Percentiles rank a stretch among this genome's conserved stretches.
Conservation (phyloP, 2,797 vertebrate genomes). For the Poliocrania exsul region DNA sequence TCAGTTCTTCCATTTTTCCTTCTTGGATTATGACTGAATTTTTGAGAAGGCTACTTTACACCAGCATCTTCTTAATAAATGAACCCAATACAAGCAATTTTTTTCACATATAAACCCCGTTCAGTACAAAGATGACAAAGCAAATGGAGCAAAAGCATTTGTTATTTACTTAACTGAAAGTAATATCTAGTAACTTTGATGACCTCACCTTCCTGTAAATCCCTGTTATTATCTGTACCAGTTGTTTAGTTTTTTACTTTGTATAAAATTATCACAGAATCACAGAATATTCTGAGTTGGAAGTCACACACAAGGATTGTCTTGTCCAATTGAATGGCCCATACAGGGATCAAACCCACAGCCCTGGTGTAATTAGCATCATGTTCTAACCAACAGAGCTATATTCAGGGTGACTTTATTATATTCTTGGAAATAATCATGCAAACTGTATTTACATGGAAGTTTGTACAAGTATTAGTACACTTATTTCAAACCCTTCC, state of each 20-base stretch:
- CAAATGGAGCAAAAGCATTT: neutral
- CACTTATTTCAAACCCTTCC: neutral
- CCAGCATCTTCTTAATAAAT: neutral
- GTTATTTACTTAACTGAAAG: neutral
- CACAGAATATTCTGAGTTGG: neutral
- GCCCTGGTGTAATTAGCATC: neutral
- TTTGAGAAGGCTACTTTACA: neutral
- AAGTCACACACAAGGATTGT: neutral
- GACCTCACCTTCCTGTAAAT: neutral
- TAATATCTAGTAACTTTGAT: neutral
- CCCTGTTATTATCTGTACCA: neutral
- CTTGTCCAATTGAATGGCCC: neutral
- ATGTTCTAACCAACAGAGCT: neutral
- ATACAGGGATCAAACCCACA: neutral
- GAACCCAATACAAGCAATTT: neutral
- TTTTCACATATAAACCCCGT: neutral
- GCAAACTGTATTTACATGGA: neutral
- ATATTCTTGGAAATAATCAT: neutral
- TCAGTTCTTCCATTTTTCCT: neutral
- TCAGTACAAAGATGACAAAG: neutral
- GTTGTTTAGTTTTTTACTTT: neutral
- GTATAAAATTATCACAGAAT: neutral
- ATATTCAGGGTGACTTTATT: neutral
- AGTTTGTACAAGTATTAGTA: neutral
- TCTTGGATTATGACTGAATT: neutral